Conservation (phyloP, 2,113 vertebrate species). For the Solea senegalensis region DNA sequence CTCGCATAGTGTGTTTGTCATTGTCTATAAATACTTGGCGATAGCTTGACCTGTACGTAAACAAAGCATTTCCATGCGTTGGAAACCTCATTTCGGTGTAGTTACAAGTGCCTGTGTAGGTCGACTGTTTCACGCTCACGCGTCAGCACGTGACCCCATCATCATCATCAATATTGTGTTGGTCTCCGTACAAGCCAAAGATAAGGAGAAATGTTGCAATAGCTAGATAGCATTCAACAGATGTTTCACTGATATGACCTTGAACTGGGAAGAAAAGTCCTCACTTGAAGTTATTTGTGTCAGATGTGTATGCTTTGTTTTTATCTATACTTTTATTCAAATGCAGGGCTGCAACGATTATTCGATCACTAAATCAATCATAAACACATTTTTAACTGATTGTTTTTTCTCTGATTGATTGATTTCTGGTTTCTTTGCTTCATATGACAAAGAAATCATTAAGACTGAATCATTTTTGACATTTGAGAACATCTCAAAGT, state of each 20-base stretch:
- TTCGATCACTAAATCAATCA: too few species aligned
- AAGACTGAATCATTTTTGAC: too few species aligned
- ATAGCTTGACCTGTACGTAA: constrained; percentile 38
- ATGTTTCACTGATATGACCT: constrained; percentile 22
- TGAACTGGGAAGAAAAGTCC: constrained; percentile 7
- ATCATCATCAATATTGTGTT: constrained; percentile 5
- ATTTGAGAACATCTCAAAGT: too few species aligned
- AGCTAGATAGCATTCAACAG: constrained; percentile 34
- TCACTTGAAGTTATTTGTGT: constrained; percentile 24
- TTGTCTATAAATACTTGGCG: constrained; percentile 38
- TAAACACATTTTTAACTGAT: too few species aligned
- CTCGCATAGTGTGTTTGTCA: constrained; percentile 28
- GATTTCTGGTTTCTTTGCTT: too few species aligned
- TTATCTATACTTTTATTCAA: background rate
- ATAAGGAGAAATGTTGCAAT: constrained; percentile 65
- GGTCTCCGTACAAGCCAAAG: constrained; percentile 65
- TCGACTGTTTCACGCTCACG: constrained; percentile 25
- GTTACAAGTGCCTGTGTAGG: constrained; percentile 73
- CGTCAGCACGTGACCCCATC: background rate
- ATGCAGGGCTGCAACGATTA: too few species aligned
- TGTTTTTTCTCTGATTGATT: too few species aligned
- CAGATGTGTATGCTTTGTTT: constrained; percentile 9
- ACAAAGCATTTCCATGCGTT: constrained; percentile 42
- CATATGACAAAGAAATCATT: too few species aligned
- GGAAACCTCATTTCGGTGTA: constrained; percentile 47